A percentile compares a stretch with the other conserved stretches of the same genome.
Evolutionary conservation across 1,140 invertebrate species (phyloP).

Genomic region (Phymastichus coffea): DNA sequence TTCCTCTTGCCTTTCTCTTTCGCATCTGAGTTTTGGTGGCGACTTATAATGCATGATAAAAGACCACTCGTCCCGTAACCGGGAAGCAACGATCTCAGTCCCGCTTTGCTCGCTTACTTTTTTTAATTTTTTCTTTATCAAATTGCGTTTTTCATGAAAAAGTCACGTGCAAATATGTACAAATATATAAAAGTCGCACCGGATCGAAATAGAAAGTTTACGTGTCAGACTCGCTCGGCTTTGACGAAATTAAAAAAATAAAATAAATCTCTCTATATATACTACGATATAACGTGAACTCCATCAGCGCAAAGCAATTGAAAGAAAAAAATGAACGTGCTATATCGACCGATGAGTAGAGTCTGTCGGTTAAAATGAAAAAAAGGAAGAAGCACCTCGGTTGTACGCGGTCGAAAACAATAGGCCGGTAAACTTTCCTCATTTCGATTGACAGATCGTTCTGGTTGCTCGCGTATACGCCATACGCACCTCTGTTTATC

Average conservation of each 20-base stretch:
- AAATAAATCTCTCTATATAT: background rate
- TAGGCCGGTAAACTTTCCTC: constrained; percentile 13
- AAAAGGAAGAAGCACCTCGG: constrained; percentile 1
- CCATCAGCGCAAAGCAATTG: too few relatives aligned
- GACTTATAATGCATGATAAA: background rate
- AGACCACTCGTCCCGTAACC: background rate
- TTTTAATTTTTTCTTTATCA: background rate
- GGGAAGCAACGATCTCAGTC: constrained; percentile 5
- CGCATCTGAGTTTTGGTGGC: too few relatives aligned
- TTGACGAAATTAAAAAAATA: background rate
- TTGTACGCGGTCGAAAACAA: too few relatives aligned
- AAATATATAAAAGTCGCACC: constrained; percentile 25
- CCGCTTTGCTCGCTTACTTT: too few relatives aligned
- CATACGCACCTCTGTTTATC: too few relatives aligned
- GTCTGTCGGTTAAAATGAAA: too few relatives aligned
- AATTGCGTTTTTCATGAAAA: constrained; percentile 5
- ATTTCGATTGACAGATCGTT: constrained; percentile 5
- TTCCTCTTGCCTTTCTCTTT: background rate
- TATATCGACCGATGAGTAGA: too few relatives aligned
- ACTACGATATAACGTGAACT: too few relatives aligned
- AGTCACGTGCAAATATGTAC: constrained; percentile 22
- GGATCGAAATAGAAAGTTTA: constrained; percentile 18
- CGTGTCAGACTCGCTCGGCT: background rate
- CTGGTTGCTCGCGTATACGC: background rate
- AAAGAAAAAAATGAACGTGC: too few relatives aligned